A percentile compares a stretch with the other conserved stretches of the same genome.
Conservation (phyloP, 2,797 vertebrate species). For the Catamblyrhynchus diadema region DNA sequence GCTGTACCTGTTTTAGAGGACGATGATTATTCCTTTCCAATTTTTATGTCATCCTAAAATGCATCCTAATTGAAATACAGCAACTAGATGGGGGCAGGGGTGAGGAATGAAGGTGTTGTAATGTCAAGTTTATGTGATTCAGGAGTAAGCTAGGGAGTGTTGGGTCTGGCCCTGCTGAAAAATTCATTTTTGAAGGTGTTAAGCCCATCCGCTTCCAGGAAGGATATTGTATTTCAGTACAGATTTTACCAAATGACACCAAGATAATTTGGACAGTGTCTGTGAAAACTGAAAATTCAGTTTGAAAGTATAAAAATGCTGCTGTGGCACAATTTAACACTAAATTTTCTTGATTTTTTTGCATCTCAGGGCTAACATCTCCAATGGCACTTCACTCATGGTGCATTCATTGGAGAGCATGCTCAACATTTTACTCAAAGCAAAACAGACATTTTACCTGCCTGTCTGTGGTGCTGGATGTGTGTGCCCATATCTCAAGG, state of each 20-base stretch:
- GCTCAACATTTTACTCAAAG: neutral
- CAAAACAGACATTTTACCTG: neutral
- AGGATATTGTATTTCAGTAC: neutral
- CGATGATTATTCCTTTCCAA: neutral
- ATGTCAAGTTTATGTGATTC: neutral
- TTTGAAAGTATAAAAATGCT: neutral
- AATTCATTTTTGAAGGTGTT: neutral
- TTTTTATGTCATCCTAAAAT: neutral
- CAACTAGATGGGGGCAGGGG: neutral
- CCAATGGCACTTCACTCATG: neutral
- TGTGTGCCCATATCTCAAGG: accelerated
- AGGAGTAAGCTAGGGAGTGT: neutral
- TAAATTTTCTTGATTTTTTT: neutral
- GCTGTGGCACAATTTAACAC: neutral
- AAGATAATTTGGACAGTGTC: neutral
- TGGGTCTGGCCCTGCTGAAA: neutral
- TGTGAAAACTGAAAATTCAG: neutral
- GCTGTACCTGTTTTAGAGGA: neutral
- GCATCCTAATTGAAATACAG: neutral
- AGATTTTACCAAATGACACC: neutral
- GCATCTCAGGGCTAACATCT: neutral
- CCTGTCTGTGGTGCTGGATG: neutral
- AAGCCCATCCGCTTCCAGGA: neutral
- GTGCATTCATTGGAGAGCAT: neutral
- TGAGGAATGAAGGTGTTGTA: neutral